Conservation (phyloP, 1,140 invertebrate species). For the Tyrophagus putrescentiae region DNA sequence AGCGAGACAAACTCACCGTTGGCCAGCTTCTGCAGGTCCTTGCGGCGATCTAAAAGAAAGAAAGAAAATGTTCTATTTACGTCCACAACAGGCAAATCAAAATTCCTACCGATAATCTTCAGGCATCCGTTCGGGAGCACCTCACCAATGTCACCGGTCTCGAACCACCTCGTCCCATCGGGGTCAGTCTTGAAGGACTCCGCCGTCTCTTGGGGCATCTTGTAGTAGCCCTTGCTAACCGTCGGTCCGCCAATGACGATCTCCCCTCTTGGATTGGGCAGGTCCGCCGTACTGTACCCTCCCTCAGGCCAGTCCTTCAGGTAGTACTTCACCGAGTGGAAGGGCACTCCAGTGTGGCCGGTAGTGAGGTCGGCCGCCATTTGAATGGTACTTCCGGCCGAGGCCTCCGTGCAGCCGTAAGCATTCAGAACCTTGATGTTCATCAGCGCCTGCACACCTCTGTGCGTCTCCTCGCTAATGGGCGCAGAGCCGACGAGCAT, state of each 20-base stretch:
- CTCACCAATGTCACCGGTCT: constrained; percentile 83
- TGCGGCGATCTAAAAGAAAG: constrained; percentile 74
- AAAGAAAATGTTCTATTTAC: no score
- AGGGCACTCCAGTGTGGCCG: constrained; percentile 62
- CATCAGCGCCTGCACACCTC: no score
- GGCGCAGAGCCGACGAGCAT: constrained; percentile 45
- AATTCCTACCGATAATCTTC: constrained; percentile 60
- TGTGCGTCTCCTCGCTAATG: constrained; percentile 57
- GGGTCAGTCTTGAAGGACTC: constrained; percentile 52
- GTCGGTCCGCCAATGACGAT: constrained; percentile 74
- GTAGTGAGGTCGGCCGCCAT: constrained; percentile 47
- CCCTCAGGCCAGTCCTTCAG: constrained; percentile 83
- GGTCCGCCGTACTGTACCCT: constrained; percentile 40
- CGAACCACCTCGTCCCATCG: constrained; percentile 70
- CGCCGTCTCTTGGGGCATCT: constrained; percentile 66
- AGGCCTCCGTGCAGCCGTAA: constrained; percentile 87
- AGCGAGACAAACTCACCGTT: constrained; percentile 37
- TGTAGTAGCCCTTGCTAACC: constrained; percentile 87
- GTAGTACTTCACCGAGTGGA: constrained; percentile 65
- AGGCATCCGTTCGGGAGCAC: constrained; percentile 39
- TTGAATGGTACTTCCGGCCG: constrained; percentile 31
- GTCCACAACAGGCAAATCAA: no score
- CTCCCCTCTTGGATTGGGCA: constrained; percentile 76
- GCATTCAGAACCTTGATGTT: constrained; percentile 57
- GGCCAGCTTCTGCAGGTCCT: constrained; percentile 82